phyloP scores from a whole-genome alignment of 2,113 vertebrate genomes.

The crab-eating macaque (Macaca fascicularis) region T2T-MFA8v1.1 NC_088381.1:39506501-39507000 shows the following conservation, averaged over 20 bases:
- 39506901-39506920: neutral
- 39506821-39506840: neutral
- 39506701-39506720: neutral
- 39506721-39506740: neutral
- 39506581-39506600: neutral
- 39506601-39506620: neutral
- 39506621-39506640: neutral
- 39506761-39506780: neutral
- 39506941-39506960: neutral
- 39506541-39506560: neutral
- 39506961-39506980: neutral
- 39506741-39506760: neutral
- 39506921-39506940: neutral
- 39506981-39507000: conserved; percentile 31
- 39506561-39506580: neutral
- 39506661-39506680: neutral
- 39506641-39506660: neutral
- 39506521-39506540: neutral
- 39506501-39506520: neutral
- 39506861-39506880: neutral
- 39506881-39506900: neutral
- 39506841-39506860: neutral
- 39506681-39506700: neutral
- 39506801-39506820: neutral
- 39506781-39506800: neutral